Conservation (phyloP, 2,888 invertebrate species). For the Nymphalis polychloros region DNA sequence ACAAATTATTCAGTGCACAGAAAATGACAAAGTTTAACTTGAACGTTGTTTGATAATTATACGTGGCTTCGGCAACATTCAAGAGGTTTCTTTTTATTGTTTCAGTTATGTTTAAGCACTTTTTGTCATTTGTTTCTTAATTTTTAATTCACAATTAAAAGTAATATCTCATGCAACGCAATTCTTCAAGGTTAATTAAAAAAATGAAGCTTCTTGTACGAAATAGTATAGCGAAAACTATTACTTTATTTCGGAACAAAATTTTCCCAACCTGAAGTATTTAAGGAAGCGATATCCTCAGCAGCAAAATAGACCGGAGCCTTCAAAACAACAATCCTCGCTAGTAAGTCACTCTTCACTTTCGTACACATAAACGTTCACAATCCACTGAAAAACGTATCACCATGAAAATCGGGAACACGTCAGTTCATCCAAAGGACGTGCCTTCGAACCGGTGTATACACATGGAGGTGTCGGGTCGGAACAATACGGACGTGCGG, state of each 20-base stretch:
- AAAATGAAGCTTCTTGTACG: neutral
- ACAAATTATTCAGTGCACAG: neutral
- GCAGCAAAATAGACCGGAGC: slow-evolving; percentile 62
- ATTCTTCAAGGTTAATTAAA: neutral
- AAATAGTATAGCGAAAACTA: neutral
- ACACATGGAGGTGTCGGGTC: slow-evolving; percentile 62
- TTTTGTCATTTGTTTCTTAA: slow-evolving; percentile 1
- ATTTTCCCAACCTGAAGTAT: slow-evolving; percentile 55
- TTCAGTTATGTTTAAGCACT: neutral
- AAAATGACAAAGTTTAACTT: slow-evolving; percentile 5
- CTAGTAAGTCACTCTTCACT: slow-evolving; percentile 67
- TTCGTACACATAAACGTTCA: slow-evolving; percentile 68
- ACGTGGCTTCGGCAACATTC: slow-evolving; percentile 1
- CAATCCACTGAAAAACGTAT: slow-evolving; percentile 65
- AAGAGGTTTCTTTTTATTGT: slow-evolving; percentile 8
- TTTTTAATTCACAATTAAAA: slow-evolving; percentile 4
- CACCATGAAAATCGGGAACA: slow-evolving; percentile 44
- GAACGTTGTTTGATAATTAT: slow-evolving; percentile 6
- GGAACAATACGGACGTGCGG: slow-evolving; percentile 58
- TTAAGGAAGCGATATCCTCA: slow-evolving; percentile 48
- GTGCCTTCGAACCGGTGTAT: slow-evolving; percentile 62
- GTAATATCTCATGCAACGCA: neutral
- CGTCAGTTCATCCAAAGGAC: slow-evolving; percentile 65
- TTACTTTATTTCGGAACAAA: neutral
- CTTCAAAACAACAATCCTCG: slow-evolving; percentile 63